These are phyloP conservation scores for Formica exsecta DNA, from an alignment of 1,140 invertebrate genomes.

Conservation along the genomic window DNA sequence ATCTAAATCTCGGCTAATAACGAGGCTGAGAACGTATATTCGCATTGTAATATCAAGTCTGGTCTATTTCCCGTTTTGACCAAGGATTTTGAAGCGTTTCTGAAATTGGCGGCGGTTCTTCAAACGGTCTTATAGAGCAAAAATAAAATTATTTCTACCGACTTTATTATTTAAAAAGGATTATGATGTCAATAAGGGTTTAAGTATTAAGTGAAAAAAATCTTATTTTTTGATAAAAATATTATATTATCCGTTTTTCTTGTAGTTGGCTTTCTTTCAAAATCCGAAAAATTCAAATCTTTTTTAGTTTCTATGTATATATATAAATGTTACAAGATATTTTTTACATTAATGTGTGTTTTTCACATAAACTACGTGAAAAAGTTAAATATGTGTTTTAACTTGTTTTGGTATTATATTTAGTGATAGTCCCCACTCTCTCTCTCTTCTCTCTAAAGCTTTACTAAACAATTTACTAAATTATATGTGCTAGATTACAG, in stretches of 20 bases:
- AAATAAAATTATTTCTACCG: slow-evolving; percentile 23
- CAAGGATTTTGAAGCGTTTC: neutral
- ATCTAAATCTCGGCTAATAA: slow-evolving; percentile 80
- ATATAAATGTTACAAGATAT: no score
- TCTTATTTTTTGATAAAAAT: neutral
- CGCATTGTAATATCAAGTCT: slow-evolving; percentile 44
- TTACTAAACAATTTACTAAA: no score
- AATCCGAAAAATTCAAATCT: no score
- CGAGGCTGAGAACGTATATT: slow-evolving; percentile 70
- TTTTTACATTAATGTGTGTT: no score
- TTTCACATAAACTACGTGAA: no score
- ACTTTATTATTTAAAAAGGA: slow-evolving; percentile 82
- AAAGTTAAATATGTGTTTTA: no score
- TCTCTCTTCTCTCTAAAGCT: no score
- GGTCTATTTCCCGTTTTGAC: slow-evolving; percentile 55
- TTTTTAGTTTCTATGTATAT: no score
- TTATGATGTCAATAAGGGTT: slow-evolving; percentile 73
- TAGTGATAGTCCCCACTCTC: no score
- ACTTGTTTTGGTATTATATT: no score
- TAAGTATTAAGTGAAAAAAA: neutral
- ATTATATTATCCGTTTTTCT: neutral
- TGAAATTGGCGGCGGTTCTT: neutral
- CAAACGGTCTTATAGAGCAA: neutral
- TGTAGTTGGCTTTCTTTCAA: no score
- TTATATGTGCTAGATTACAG: no score